These are phyloP conservation scores for Aleiodes sp. DNA, from an alignment of 1,140 invertebrate genomes.

Conservation along the genomic window DNA sequence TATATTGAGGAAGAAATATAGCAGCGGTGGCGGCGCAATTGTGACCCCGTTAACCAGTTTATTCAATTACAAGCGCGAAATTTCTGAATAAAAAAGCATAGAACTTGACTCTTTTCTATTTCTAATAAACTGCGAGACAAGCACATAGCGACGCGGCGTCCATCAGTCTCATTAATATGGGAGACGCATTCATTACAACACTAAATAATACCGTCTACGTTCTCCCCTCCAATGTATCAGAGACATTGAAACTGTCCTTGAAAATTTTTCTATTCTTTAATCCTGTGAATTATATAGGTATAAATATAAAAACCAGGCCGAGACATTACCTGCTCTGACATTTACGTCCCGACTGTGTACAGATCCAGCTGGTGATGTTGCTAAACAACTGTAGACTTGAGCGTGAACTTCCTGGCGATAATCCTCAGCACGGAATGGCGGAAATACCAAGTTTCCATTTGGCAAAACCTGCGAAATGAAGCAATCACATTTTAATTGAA, in stretches of 20 bases:
- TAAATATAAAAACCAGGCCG: conserved; percentile 11
- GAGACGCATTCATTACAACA: background rate
- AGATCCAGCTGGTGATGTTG: conserved; percentile 86
- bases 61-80: conserved; percentile 11
- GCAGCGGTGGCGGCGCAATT: conserved; percentile 31
- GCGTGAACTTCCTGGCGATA: conserved; percentile 94
- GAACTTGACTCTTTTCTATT: background rate
- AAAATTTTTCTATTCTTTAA: too few relatives aligned
- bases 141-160: background rate
- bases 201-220: background rate
- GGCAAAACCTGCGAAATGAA: conserved; percentile 74
- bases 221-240: too few relatives aligned
- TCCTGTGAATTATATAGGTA: background rate
- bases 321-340: conserved; percentile 87
- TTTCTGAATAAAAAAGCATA: background rate
- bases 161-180: background rate
- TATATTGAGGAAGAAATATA: background rate
- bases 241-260: too few relatives aligned
- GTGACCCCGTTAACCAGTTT: conserved; percentile 12
- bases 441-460: conserved; percentile 93
- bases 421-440: conserved; percentile 91
- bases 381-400: conserved; percentile 91
- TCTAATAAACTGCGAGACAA: background rate
- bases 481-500: background rate
- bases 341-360: conserved; percentile 92